Percentiles rank a stretch among this genome's conserved stretches.
Evolutionary conservation across 1,140 invertebrate genomes (phyloP).

Genomic region (Ips nitidus): DNA sequence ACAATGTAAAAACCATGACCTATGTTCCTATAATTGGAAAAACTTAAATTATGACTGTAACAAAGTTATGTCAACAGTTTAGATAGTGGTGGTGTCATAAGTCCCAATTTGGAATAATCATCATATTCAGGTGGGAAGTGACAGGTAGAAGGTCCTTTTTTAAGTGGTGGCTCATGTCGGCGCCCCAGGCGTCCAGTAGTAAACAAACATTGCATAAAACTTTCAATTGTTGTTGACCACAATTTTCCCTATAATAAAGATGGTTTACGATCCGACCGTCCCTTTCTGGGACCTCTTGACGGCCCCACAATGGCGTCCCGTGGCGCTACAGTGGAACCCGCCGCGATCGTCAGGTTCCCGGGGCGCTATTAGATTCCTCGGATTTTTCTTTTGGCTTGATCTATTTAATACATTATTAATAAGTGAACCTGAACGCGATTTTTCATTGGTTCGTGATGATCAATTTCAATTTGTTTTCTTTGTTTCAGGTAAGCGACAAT

Average conservation of each 20-base stretch:
- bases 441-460: too few species aligned
- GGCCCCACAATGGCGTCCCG: constrained; percentile 36
- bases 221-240: constrained; percentile 36
- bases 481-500: constrained; percentile 22
- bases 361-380: constrained; percentile 14
- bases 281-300: constrained; percentile 36
- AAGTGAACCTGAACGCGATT: too few species aligned
- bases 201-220: constrained; percentile 41
- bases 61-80: too few species aligned
- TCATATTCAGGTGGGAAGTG: too few species aligned
- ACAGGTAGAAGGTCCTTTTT: not conserved
- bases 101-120: too few species aligned
- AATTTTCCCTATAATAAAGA: constrained; percentile 34
- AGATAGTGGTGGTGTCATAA: too few species aligned
- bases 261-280: constrained; percentile 31
- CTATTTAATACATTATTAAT: too few species aligned
- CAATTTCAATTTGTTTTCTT: not conserved
- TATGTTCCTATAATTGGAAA: too few species aligned
- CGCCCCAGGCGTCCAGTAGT: constrained; percentile 9
- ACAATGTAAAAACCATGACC: too few species aligned
- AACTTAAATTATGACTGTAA: too few species aligned
- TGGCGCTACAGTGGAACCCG: constrained; percentile 35
- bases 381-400: not conserved
- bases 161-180: not conserved
- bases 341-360: constrained; percentile 14